Evolutionary conservation across 2,888 invertebrate species (phyloP), one percentile per base, ranked within the genome.

Genomic region (Drosophila leonis): DNA sequence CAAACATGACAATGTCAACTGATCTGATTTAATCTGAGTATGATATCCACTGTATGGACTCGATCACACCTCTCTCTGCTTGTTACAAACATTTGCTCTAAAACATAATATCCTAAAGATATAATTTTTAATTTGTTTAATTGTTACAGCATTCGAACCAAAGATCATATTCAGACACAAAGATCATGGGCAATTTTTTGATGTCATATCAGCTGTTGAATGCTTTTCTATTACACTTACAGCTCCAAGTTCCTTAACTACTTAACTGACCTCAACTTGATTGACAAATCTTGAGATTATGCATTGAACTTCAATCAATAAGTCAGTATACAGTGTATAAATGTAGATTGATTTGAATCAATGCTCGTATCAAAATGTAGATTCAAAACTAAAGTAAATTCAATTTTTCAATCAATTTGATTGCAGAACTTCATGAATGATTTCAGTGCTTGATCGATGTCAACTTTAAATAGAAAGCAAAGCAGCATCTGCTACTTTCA

Each of bases 401-500:
- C 4, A 1, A 6, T 15, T 15, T 27, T 46, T 27, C 46, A 9
- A 13, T 3, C 24, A 48, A n/a, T 29, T 48, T n/a, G 29, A 18
- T n/a, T 12, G 12, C 18, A 7, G 10, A 54, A 18, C 8, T 12
- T 31, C 27, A 18, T 31, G 7, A 35, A 52, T 35, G 10, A 4
- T 6, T 15, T 33, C 24, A 0, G 20, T 0, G 8, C 54, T n/a
- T 33, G 54, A n/a, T 54, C 12, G 39, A 6, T 27, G 41, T 41
- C 41, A 31, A 15, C 2, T 33, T 52, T 18, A 18, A 27, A 42
- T 71, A 31, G 66, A 67, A 67, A 54, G 51, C 46, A 35, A 18
- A 29, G 48, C 35, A 29, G 7, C 48, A 20, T 37, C 27, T 4
- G 68, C 46, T 39, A 46, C 61, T 71, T 69, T 66, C 68, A 56